Conservation (phyloP, 2,888 invertebrate species). For the Glaucopsyche alexis region DNA sequence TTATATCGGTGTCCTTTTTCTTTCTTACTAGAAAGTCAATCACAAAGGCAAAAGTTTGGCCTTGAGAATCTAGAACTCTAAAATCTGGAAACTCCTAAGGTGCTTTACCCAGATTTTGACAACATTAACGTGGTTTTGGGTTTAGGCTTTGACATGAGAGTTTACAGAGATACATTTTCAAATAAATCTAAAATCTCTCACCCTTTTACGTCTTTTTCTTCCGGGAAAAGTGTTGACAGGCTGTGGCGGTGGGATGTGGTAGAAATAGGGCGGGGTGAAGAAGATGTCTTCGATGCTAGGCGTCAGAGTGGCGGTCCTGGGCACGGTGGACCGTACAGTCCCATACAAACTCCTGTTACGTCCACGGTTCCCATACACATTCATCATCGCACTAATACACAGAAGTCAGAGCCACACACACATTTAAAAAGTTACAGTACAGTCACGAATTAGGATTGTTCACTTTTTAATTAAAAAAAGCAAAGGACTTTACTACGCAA, state of each 20-base stretch:
- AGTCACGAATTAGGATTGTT: slow-evolving; percentile 51
- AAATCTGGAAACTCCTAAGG: no score
- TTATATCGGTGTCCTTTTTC: no score
- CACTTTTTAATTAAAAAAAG: slow-evolving; percentile 72
- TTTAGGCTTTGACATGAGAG: no score
- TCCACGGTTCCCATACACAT: slow-evolving; percentile 61
- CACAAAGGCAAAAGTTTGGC: no score
- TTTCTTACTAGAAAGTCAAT: no score
- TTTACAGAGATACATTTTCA: no score
- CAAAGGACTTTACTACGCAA: slow-evolving; percentile 51
- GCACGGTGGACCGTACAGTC: slow-evolving; percentile 67
- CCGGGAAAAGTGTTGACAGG: slow-evolving; percentile 71
- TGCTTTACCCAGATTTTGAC: no score
- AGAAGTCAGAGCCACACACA: slow-evolving; percentile 40
- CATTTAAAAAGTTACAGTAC: slow-evolving; percentile 45
- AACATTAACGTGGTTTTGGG: no score
- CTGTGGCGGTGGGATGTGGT: slow-evolving; percentile 69
- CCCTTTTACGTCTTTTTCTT: slow-evolving; percentile 71
- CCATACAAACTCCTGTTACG: slow-evolving; percentile 65
- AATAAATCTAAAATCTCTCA: slow-evolving; percentile 42
- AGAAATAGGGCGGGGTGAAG: slow-evolving; percentile 67
- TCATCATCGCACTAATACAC: slow-evolving; percentile 53
- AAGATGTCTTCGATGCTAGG: slow-evolving; percentile 58
- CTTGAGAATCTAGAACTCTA: no score
- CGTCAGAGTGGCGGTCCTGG: slow-evolving; percentile 57